Conservation (phyloP, 2,113 vertebrate species). For the Thalassoma bifasciatum region DNA sequence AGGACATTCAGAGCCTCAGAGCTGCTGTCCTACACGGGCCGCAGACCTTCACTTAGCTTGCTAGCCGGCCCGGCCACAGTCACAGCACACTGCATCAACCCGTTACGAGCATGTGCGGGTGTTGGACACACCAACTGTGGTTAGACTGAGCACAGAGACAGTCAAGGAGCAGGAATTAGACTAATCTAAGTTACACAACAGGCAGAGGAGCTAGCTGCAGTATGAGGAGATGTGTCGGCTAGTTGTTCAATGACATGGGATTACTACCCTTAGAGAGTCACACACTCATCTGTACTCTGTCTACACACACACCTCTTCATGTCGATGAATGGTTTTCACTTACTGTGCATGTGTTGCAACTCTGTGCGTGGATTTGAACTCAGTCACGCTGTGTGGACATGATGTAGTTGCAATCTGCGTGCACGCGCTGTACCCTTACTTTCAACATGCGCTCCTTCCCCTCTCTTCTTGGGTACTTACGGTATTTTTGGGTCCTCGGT, state of each 20-base stretch:
- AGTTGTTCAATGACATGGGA: slow-evolving; percentile 69
- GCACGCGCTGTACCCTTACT: background rate
- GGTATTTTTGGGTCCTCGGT: slow-evolving; percentile 61
- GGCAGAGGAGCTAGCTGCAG: slow-evolving; percentile 27
- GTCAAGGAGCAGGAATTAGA: background rate
- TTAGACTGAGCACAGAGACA: background rate
- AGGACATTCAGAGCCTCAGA: slow-evolving; percentile 44
- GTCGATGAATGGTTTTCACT: background rate
- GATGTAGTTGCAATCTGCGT: slow-evolving; percentile 21
- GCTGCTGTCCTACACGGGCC: slow-evolving; percentile 59
- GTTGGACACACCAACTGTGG: background rate
- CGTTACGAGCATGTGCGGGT: background rate
- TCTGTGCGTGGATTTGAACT: slow-evolving; percentile 13
- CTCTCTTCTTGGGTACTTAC: slow-evolving; percentile 70
- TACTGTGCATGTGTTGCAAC: background rate
- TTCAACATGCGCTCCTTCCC: background rate
- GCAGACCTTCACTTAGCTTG: slow-evolving; percentile 67
- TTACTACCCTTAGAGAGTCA: background rate
- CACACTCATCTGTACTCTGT: background rate
- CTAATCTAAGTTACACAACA: slow-evolving; percentile 45
- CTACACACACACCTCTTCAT: background rate
- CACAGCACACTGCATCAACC: background rate
- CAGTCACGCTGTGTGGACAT: slow-evolving; percentile 36
- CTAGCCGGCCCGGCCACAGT: slow-evolving; percentile 37
- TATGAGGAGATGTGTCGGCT: slow-evolving; percentile 36